Base-by-base conservation (phyloP, 2,888 invertebrate genomes). In the Hybos culiciformis region DNA sequence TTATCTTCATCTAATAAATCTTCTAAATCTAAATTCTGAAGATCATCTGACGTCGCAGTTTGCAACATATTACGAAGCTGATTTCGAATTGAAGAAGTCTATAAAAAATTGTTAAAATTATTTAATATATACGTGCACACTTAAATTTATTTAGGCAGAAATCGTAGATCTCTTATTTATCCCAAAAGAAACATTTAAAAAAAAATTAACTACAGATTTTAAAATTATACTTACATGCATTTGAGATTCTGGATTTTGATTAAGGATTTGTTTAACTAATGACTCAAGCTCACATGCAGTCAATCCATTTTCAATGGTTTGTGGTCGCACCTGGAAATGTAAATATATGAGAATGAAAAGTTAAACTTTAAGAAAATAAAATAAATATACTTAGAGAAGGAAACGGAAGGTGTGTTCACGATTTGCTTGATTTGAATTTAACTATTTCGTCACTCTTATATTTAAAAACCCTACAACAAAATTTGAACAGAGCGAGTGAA, bases 1-100 rank as follows among this genome's bases (percentile, higher is more conserved):
- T 83, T 83, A 40, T 66, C 66, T 46, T 63, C 59, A 18, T 63
- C 65, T n/a, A 52, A 37, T 21, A 60, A 59, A 37, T 56, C 54
- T 43, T 45, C 29, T 32, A 44, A 47, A 36, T 54, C 56, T 34
- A 56, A 34, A 9, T 41, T 44, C n/a, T 51, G 42, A n/a, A 51
- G 46, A 4, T 50, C 51, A 19, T 56, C 54, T 20, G 56, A 41
- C 44, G 61, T 59, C 5, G 61, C 58, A 40, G 57, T 60, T 1
- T 59, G 58, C 19, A 66, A 46, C 3, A 66, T 46, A 46, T 60
- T 59, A 46, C 59, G 56, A 31, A 66, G 45, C 50, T 66, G 64
- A 45, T 49, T 53, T 21, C 65, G 63, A 42, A 66, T 52, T 0
- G 65, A 59, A 21, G 62, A 58, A 11, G 60, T 62, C 66, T 66